Conservation (phyloP, 2,888 invertebrate species). For the Sylvicola cinctus region DNA sequence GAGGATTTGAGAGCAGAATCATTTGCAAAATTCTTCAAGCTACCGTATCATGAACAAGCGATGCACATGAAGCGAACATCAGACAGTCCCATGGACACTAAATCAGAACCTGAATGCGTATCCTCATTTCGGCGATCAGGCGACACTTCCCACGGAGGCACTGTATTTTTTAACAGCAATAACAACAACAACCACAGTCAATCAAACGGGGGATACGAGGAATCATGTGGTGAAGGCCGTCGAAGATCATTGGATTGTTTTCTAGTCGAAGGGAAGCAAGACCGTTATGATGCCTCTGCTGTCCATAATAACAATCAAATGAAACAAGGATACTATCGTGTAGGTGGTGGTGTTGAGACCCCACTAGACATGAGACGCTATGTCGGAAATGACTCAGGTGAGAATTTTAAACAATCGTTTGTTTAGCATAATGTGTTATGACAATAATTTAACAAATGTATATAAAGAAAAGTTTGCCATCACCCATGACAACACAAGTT, state of each 20-base stretch:
- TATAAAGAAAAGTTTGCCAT: too few species aligned
- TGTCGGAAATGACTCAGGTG: conserved; percentile 24
- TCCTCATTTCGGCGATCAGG: too few species aligned
- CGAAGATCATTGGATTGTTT: conserved; percentile 8
- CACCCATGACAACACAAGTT: too few species aligned
- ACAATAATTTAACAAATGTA: background rate
- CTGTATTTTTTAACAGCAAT: conserved; percentile 4
- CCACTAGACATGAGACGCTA: conserved; percentile 26
- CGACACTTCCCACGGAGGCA: too few species aligned
- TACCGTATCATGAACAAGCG: background rate
- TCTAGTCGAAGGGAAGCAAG: conserved; percentile 3
- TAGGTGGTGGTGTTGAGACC: conserved; percentile 12
- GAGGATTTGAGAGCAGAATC: conserved; percentile 14
- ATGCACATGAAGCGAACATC: background rate
- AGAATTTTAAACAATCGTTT: conserved; percentile 7
- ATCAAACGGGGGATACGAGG: too few species aligned
- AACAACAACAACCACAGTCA: conserved; percentile 3
- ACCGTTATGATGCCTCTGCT: conserved; percentile 4
- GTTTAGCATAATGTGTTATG: background rate
- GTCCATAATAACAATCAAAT: conserved; percentile 9
- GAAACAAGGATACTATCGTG: conserved; percentile 17
- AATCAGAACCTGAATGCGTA: background rate
- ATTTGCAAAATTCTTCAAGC: background rate
- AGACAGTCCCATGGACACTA: background rate
- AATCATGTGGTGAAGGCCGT: conserved; percentile 3